Evolutionary conservation across 2,888 invertebrate species (phyloP).

Genomic region (Priocnemis perturbator): DNA sequence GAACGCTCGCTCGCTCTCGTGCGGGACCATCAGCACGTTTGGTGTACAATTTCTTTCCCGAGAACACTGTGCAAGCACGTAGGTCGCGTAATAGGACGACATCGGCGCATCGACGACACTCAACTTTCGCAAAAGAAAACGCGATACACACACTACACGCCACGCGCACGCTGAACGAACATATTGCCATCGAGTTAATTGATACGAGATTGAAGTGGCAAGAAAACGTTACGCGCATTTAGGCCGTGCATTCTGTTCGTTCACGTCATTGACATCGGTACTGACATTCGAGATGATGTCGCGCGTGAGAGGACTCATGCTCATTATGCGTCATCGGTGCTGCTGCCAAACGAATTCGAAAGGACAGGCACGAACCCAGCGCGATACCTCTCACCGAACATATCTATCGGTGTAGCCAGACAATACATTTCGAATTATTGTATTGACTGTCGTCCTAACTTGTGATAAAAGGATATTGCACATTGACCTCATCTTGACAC

Average conservation of each 20-base stretch:
- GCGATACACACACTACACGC: conserved; percentile 4
- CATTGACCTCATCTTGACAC: conserved; percentile 30
- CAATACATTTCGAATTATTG: conserved; percentile 20
- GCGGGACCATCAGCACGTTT: not conserved
- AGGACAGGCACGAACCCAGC: conserved; percentile 3
- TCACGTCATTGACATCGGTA: too few species aligned
- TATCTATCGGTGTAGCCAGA: conserved; percentile 18
- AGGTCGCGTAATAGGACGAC: not conserved
- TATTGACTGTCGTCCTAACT: conserved; percentile 45
- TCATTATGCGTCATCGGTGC: too few species aligned
- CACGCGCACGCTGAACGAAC: not conserved
- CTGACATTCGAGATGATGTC: too few species aligned
- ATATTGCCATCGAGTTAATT: conserved; percentile 1
- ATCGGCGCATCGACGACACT: conserved; percentile 8
- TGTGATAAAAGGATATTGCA: conserved; percentile 44
- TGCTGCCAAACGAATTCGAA: not conserved
- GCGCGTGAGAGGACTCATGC: too few species aligned
- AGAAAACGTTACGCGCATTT: not conserved
- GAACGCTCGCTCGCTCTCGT: not conserved
- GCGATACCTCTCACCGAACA: conserved; percentile 14
- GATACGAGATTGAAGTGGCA: not conserved
- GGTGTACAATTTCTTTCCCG: not conserved
- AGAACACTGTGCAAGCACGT: conserved; percentile 8
- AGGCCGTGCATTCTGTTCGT: too few species aligned
- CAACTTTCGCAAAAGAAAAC: not conserved